Evolutionary conservation across 2,797 vertebrate genomes (phyloP), one percentile per base, ranked within the genome.

Genomic region (Xenentodon cancila): DNA sequence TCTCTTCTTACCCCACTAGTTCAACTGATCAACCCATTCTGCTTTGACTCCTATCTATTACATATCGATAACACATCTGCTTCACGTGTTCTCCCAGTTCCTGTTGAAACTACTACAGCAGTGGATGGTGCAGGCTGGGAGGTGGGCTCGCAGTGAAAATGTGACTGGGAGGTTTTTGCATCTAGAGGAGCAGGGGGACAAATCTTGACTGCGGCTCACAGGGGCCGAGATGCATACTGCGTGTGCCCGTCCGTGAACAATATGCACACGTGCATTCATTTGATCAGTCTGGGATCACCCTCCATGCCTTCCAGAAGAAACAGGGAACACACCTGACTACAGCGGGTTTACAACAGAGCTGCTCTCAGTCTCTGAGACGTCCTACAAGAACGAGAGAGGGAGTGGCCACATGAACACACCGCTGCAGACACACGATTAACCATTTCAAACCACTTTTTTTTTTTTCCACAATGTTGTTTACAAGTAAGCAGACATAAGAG

Each of bases 291-390:
- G 81, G 84, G 81, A 75, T 77, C 72, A 86, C 81, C 81, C 85
- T 85, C 79, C 91, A 92, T 92, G 91, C 91, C 85, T 86, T 89
- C 83, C 57, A 82, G 75, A 87, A 89, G 81, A 91, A 90, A 85
- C 83, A 85, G 86, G 77, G 59, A 84, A 93, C 93, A 94, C 92
- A 94, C 93, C 93, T 94, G 92, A 91, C 93, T 93, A 94, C 91
- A 91, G 92, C 86, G 92, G 91, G 68, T 84, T 91, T 81, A 91
- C 84, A 87, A 92, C 88, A 91, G 92, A 92, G 89, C 84, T 91
- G 90, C 88, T 93, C 86, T 93, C 92, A 90, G 86, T 92, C 87
- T 92, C 92, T 90, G 92, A 93, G 87, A 89, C 58, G 90, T 90
- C 93, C 93, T 94, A 93, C 66, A 81, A 89, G 83, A 89, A 88